Evolutionary conservation across 2,888 invertebrate genomes (phyloP).

Genomic region (Lepidocyrtoides sp.): DNA sequence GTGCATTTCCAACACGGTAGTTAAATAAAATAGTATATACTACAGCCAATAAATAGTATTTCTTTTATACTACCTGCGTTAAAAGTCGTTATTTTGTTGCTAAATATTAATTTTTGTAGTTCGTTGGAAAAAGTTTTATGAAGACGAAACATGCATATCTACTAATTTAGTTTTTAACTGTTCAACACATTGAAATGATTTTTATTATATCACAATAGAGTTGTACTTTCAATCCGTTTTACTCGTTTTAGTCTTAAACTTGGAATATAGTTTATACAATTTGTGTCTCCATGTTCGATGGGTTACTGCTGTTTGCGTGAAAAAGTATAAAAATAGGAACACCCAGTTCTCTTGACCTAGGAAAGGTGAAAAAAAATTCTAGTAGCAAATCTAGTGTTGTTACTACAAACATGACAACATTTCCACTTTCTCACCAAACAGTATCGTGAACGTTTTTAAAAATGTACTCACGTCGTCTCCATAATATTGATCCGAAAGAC

Average conservation of each 20-base stretch:
- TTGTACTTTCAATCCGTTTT: neutral
- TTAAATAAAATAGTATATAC: too few relatives aligned
- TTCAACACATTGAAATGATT: too few relatives aligned
- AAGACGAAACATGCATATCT: too few relatives aligned
- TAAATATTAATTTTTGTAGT: neutral
- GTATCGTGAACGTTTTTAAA: slow-evolving; percentile 1
- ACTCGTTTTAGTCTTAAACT: too few relatives aligned
- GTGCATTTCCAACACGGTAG: neutral
- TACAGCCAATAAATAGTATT: too few relatives aligned
- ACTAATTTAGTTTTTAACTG: too few relatives aligned
- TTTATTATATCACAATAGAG: too few relatives aligned
- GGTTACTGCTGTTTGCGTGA: slow-evolving; percentile 83
- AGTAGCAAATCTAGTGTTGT: too few relatives aligned
- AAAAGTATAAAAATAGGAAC: slow-evolving; percentile 78
- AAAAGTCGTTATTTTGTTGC: neutral
- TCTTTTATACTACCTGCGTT: too few relatives aligned
- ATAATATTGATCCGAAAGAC: slow-evolving; percentile 69
- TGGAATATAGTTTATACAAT: slow-evolving; percentile 27
- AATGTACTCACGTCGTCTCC: slow-evolving; percentile 78
- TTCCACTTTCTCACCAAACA: too few relatives aligned
- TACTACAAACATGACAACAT: too few relatives aligned
- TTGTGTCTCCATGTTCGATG: slow-evolving; percentile 80
- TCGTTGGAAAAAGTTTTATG: too few relatives aligned
- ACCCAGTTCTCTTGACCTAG: slow-evolving; percentile 73
- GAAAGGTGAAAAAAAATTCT: neutral